phyloP scores from a whole-genome alignment of 2,797 vertebrate genomes.

The Hyperoplus lanceolatus region DNA sequence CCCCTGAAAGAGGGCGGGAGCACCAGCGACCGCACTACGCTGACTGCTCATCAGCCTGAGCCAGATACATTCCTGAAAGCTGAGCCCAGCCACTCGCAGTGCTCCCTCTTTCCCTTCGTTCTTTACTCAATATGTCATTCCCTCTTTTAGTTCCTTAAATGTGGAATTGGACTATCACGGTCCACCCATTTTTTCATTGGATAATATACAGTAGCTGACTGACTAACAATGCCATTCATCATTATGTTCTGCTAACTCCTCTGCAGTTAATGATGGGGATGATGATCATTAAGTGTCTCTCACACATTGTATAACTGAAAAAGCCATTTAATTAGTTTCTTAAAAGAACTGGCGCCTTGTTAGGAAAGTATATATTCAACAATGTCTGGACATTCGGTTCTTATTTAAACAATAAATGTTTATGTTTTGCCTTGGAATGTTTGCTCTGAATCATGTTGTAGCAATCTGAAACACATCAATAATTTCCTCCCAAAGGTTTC shows the following conservation, averaged over 20 bases:
- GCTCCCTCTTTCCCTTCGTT: conserved; percentile 69
- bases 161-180: background rate
- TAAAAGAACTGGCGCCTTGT: conserved; percentile 27
- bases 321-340: conserved; percentile 30
- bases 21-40: conserved; percentile 81
- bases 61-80: conserved; percentile 88
- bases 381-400: conserved; percentile 36
- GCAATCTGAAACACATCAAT: conserved; percentile 9
- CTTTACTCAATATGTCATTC: conserved; percentile 67
- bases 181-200: conserved; percentile 7
- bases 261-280: conserved; percentile 28
- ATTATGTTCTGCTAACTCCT: conserved; percentile 21
- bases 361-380: conserved; percentile 30
- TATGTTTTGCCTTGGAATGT: conserved; percentile 32
- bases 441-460: conserved; percentile 9
- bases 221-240: conserved; percentile 2
- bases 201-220: conserved; percentile 1
- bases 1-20: conserved; percentile 81
- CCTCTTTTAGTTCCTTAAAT: conserved; percentile 39
- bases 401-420: conserved; percentile 31
- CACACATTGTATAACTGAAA: conserved; percentile 24
- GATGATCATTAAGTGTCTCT: conserved; percentile 28
- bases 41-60: conserved; percentile 77
- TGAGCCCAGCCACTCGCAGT: conserved; percentile 75
- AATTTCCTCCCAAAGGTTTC: conserved; percentile 78